phyloP scores from a whole-genome alignment of 2,113 vertebrate species.

The Phodopus roborovskii region DNA sequence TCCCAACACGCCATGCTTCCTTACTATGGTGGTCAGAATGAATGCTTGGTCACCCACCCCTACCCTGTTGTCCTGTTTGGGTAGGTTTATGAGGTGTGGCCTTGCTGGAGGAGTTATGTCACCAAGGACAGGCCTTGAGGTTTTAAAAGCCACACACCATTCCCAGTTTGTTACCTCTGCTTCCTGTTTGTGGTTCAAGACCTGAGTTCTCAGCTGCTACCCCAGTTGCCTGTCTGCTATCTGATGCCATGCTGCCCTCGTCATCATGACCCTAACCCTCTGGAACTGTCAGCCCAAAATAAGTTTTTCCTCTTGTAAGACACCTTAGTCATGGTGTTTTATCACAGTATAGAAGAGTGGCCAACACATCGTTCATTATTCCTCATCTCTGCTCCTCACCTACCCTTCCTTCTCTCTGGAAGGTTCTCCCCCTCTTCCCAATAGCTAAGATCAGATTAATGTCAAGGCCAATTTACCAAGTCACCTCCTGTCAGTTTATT shows the following conservation, averaged over 20 bases:
- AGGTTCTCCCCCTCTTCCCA: too few species aligned
- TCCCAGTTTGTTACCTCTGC: neutral
- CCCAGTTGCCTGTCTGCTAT: neutral
- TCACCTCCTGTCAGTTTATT: neutral
- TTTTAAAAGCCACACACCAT: neutral
- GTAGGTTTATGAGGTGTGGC: neutral
- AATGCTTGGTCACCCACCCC: neutral
- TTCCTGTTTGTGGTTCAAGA: neutral
- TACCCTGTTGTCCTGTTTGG: neutral
- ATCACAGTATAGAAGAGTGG: neutral
- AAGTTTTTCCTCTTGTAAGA: neutral
- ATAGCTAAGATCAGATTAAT: neutral
- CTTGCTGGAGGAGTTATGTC: neutral
- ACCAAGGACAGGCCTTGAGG: neutral
- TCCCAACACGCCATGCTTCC: neutral
- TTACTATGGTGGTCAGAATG: neutral
- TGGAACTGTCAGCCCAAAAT: neutral
- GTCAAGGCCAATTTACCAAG: neutral
- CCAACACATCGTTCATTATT: too few species aligned
- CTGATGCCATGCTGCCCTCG: neutral
- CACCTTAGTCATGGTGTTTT: neutral
- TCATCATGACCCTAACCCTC: neutral
- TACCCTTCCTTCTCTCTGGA: neutral
- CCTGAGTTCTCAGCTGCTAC: neutral
- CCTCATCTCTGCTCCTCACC: neutral